Conservation (phyloP, 2,888 invertebrate genomes). For the Protonemura montana region DNA sequence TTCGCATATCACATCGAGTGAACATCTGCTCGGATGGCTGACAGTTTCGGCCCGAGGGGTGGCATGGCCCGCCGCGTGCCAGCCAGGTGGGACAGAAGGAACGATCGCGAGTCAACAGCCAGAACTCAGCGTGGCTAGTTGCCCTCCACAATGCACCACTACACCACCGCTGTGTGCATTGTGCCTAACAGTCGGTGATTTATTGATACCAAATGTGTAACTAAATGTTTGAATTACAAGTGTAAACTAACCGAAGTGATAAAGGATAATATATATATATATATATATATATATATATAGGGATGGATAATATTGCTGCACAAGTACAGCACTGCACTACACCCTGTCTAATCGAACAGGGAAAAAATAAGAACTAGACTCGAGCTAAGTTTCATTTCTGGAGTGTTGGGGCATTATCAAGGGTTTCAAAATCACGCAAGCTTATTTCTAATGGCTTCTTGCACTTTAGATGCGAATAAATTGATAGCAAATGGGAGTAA, state of each 20-base stretch:
- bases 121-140: not conserved
- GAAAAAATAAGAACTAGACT: not conserved
- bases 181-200: not conserved
- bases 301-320: not conserved
- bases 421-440: not conserved
- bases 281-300: too few species aligned
- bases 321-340: too few species aligned
- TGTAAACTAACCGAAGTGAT: constrained; percentile 1
- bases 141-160: not conserved
- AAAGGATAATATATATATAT: too few species aligned
- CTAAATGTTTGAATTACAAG: not conserved
- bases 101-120: not conserved
- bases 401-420: not conserved
- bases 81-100: not conserved
- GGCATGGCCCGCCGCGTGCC: not conserved
- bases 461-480: not conserved
- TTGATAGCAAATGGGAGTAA: not conserved
- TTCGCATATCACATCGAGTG: constrained; percentile 8
- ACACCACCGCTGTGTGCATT: not conserved
- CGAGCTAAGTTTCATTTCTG: not conserved
- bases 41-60: constrained; percentile 18
- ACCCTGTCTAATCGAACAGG: not conserved
- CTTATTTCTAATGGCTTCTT: not conserved
- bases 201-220: not conserved
- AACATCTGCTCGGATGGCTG: constrained; percentile 25